These are phyloP conservation scores for Loris lydekkerianus DNA, from an alignment of 2,797 vertebrate species.

Conservation along the genomic window DNA sequence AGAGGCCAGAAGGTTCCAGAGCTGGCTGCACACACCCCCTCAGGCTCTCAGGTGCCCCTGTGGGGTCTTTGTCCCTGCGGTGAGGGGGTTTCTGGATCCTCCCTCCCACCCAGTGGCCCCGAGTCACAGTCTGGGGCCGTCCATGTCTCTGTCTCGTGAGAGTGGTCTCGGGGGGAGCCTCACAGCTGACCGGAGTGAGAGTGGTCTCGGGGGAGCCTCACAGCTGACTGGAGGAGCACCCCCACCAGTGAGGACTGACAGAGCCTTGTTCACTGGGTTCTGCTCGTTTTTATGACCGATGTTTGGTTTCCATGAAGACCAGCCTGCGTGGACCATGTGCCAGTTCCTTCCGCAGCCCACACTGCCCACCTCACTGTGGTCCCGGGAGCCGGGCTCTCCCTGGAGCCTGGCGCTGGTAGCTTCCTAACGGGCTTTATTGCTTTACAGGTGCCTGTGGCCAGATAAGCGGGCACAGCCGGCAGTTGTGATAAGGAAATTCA, in stretches of 20 bases:
- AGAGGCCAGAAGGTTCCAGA: not conserved
- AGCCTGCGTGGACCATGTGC: not conserved
- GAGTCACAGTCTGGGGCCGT: not conserved
- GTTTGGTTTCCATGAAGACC: not conserved
- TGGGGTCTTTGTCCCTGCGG: not conserved
- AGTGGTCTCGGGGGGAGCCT: fast-evolving
- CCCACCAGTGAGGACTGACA: fast-evolving
- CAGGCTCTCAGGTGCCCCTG: fast-evolving
- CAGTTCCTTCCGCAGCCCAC: fast-evolving
- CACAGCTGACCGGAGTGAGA: not conserved
- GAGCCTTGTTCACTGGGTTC: not conserved
- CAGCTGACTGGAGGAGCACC: not conserved
- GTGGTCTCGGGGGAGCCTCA: fast-evolving
- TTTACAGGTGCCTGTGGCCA: slow-evolving; percentile 44
- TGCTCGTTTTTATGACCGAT: fast-evolving
- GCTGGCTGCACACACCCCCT: not conserved
- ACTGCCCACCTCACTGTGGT: not conserved
- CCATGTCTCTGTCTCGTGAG: not conserved
- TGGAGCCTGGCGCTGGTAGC: not conserved
- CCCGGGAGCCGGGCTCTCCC: not conserved
- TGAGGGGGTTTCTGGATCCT: not conserved
- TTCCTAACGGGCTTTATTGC: slow-evolving; percentile 57
- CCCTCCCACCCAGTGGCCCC: too few species aligned
- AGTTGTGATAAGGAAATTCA: slow-evolving; percentile 76
- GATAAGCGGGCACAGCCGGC: slow-evolving; percentile 43